These are phyloP conservation scores for Cydia pomonella DNA, from an alignment of 1,140 invertebrate genomes.

Conservation along the genomic window DNA sequence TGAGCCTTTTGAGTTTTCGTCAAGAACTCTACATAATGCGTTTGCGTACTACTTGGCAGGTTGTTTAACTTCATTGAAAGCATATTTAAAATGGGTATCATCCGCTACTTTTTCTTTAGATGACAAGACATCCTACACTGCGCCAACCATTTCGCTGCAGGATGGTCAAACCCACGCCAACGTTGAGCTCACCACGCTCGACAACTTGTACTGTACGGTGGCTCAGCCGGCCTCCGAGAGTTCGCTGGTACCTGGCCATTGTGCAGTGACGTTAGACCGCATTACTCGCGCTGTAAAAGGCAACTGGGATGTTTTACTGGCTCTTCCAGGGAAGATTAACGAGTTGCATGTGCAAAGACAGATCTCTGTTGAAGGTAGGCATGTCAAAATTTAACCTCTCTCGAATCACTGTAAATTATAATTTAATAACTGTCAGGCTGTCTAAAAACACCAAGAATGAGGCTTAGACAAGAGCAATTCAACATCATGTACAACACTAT, in stretches of 20 bases:
- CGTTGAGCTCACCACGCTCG: slow-evolving; percentile 52
- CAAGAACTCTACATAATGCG: too few relatives aligned
- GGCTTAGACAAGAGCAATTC: too few relatives aligned
- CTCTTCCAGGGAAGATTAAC: slow-evolving; percentile 56
- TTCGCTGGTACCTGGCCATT: slow-evolving; percentile 61
- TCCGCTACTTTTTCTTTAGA: slow-evolving; percentile 44
- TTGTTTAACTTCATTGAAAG: too few relatives aligned
- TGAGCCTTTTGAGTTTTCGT: background rate
- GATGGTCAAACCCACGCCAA: slow-evolving; percentile 50
- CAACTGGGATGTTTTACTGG: slow-evolving; percentile 61
- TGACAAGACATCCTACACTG: slow-evolving; percentile 36
- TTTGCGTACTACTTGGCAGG: too few relatives aligned
- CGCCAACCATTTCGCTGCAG: slow-evolving; percentile 49
- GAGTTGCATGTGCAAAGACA: slow-evolving; percentile 54
- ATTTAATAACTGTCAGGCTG: too few relatives aligned
- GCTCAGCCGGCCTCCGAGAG: slow-evolving; percentile 62
- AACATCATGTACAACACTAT: too few relatives aligned
- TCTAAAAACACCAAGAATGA: too few relatives aligned
- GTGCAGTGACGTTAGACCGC: slow-evolving; percentile 59
- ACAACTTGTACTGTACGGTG: slow-evolving; percentile 64
- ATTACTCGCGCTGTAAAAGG: slow-evolving; percentile 67
- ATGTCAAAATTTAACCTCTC: background rate
- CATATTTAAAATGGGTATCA: too few relatives aligned
- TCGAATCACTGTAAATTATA: too few relatives aligned
- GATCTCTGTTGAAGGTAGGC: slow-evolving; percentile 57